Percentiles rank a stretch among this genome's conserved stretches.
Conservation (phyloP, 2,888 invertebrate species). For the Raillietiella orientalis region DNA sequence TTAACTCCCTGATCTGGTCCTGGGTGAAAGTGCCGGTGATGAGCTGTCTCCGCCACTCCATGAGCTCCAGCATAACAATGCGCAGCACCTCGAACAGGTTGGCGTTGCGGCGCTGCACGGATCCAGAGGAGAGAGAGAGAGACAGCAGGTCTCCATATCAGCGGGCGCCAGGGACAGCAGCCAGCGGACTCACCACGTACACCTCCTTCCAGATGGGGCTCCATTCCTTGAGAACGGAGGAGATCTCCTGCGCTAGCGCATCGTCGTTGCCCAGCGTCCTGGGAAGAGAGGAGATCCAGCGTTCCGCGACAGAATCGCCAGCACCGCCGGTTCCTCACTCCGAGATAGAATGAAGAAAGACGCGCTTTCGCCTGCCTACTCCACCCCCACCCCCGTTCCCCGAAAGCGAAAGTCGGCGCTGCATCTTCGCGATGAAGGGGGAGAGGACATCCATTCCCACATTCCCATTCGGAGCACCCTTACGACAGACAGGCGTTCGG, state of each 20-base stretch:
- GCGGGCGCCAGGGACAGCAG: background rate
- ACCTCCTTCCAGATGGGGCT: conserved; percentile 65
- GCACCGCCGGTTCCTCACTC: no score
- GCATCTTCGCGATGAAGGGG: no score
- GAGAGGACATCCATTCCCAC: no score
- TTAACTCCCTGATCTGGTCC: conserved; percentile 56
- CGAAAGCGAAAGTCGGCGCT: no score
- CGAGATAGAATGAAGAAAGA: no score
- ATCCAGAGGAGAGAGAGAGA: conserved; percentile 3
- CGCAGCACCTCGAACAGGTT: conserved; percentile 55
- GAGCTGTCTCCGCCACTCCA: conserved; percentile 51
- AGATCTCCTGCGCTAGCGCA: conserved; percentile 62
- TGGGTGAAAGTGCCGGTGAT: conserved; percentile 62
- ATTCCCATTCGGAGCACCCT: no score
- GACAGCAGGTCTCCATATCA: background rate
- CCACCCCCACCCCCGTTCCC: no score
- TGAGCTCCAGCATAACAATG: conserved; percentile 60
- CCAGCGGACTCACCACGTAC: conserved; percentile 31
- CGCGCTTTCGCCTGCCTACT: no score
- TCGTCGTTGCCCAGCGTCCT: no score
- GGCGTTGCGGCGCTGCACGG: conserved; percentile 34
- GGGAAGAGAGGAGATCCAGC: no score
- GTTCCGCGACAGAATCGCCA: no score
- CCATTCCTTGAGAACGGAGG: conserved; percentile 74
- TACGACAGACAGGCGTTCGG: no score